These are phyloP conservation scores for Agapornis roseicollis DNA, from an alignment of 2,113 vertebrate species.

Conservation along the genomic window DNA sequence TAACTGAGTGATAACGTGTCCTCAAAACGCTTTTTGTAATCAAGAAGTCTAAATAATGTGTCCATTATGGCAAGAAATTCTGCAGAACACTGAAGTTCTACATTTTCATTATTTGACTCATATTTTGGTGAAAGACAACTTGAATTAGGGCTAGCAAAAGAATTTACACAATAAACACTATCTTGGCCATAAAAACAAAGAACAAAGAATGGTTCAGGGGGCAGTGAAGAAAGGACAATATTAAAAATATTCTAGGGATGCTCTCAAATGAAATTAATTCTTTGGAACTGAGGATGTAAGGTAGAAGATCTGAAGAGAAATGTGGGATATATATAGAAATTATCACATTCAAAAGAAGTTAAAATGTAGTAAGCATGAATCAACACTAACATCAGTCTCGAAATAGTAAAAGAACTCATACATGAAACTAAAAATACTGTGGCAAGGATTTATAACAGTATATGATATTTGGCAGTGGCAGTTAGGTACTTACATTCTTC, in stretches of 20 bases:
- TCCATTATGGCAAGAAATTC: background rate
- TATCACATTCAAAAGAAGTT: background rate
- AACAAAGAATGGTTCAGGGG: background rate
- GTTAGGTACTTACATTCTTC: background rate
- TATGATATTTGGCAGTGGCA: background rate
- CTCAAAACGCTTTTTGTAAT: background rate
- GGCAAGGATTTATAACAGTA: background rate
- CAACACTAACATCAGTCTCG: background rate
- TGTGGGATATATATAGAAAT: background rate
- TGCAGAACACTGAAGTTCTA: background rate
- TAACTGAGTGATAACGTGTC: background rate
- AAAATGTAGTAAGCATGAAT: background rate
- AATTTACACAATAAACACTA: background rate
- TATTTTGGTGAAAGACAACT: background rate
- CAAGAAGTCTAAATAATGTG: background rate
- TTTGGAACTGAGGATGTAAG: background rate
- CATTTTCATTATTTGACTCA: background rate
- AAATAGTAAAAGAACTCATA: background rate
- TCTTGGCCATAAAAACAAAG: background rate
- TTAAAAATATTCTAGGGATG: background rate
- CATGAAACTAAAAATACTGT: background rate
- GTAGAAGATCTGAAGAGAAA: background rate
- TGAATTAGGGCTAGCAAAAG: background rate
- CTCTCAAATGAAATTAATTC: background rate
- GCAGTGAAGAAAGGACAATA: background rate